Conservation (phyloP, 2,888 invertebrate genomes). For the Drosophila siamana region DNA sequence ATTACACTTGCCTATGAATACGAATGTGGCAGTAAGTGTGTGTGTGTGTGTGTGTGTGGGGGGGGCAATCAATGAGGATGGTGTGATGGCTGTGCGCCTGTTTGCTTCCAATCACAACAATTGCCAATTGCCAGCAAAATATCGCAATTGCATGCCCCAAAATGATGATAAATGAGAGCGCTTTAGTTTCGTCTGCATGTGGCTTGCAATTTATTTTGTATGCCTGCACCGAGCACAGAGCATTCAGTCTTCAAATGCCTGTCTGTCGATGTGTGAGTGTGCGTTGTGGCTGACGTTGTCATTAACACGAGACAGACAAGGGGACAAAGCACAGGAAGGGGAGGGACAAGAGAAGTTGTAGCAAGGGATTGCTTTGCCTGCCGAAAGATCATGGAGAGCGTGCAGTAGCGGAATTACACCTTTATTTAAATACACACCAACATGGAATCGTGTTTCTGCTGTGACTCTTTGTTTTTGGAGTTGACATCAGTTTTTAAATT, state of each 20-base stretch:
- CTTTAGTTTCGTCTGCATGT: slow-evolving; percentile 38
- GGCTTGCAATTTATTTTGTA: slow-evolving; percentile 40
- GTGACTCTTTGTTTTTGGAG: neutral
- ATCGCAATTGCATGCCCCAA: slow-evolving; percentile 55
- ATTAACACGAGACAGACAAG: slow-evolving; percentile 13
- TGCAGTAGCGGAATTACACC: neutral
- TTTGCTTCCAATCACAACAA: slow-evolving; percentile 66
- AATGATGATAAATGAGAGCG: slow-evolving; percentile 66
- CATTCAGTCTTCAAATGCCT: slow-evolving; percentile 7
- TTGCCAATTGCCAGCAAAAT: slow-evolving; percentile 62
- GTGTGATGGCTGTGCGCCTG: slow-evolving; percentile 19
- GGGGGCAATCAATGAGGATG: slow-evolving; percentile 19
- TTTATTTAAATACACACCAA: neutral
- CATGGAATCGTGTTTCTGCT: neutral
- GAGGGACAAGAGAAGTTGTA: neutral
- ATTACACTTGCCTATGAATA: slow-evolving; percentile 43
- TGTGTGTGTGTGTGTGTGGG: slow-evolving; percentile 15
- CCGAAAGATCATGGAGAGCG: neutral
- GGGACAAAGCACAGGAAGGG: neutral
- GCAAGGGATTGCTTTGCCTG: neutral
- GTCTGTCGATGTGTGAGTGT: neutral
- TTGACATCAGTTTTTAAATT: neutral
- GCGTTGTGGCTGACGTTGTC: neutral
- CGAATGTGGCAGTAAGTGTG: neutral
- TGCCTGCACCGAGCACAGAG: neutral